Base-by-base conservation (phyloP, 2,113 vertebrate species). In the Pollimyrus isidori region DNA sequence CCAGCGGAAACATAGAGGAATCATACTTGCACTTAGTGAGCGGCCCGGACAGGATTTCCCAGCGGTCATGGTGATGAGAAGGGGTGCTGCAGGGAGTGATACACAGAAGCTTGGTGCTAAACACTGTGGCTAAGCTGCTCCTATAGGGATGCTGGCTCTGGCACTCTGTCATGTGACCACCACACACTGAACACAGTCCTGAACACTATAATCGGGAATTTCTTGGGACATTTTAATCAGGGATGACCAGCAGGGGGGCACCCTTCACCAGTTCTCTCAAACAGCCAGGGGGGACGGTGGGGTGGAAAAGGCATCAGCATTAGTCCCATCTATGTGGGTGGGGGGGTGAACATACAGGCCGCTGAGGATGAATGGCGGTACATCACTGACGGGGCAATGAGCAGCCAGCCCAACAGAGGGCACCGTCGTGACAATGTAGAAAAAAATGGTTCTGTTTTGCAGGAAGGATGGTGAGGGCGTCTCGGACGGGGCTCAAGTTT, bases 301-400 rank as follows among this genome's bases (percentile, higher is more conserved):
- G 30, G 15, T 76, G 13, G 11, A 5, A 3, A 15, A 69, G 26
- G 69, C 26, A 35, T 73, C 11, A 73, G 65, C 50, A 15, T 15
- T 73, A 35, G 65, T 30, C 13, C 80, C 45, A 84, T 45, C 9
- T 48, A 21, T 84, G 19, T 21, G 52, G 17, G 50, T 3, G 49
- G 50, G 19, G 49, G 21, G 49, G 53, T 45, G 45, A 86, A 87
- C 17, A 50, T 76, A 21, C 23, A 35, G 21, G 3, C 89, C 4
- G 76, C 88, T 89, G 86, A 35, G 42, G 85, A 88, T 91, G 95
- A 96, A 96, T 96, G 96, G 95, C 91, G 95, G 95, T 96, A 97
- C 94, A 10, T 95, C 95, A 94, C 96, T 94, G 96, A 93, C 92
- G 94, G 96, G 96, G 96, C 96, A 96, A 96, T 93, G 96, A 97